These are phyloP conservation scores for Microtus oregoni DNA, from an alignment of 2,113 vertebrate genomes.

Conservation along the genomic window DNA sequence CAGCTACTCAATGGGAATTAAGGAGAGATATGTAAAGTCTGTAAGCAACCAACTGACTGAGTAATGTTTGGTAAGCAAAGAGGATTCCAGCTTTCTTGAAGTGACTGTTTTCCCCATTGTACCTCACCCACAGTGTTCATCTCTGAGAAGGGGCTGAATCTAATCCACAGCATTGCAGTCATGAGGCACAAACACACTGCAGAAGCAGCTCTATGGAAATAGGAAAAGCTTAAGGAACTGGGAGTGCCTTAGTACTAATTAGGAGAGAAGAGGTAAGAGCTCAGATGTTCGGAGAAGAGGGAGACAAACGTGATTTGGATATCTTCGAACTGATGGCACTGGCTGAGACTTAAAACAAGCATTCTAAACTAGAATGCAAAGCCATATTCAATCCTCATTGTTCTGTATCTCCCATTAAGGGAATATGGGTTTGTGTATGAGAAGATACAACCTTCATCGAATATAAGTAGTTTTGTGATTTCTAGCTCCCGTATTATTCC, in stretches of 20 bases:
- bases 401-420: conserved; percentile 23
- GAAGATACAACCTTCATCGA: neutral
- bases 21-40: neutral
- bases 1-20: neutral
- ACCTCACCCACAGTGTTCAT: neutral
- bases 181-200: neutral
- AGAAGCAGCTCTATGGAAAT: neutral
- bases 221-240: neutral
- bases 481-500: neutral
- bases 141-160: neutral
- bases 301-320: neutral
- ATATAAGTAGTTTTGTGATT: conserved; percentile 6
- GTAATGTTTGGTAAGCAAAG: neutral
- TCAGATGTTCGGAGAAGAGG: neutral
- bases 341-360: neutral
- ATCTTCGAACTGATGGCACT: neutral
- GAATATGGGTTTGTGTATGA: neutral
- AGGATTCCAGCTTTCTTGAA: neutral
- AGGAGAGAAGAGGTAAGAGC: neutral
- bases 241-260: neutral
- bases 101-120: neutral
- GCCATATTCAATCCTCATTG: conserved; percentile 19
- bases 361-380: conserved; percentile 46
- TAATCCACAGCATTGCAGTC: neutral
- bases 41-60: rapidly evolving